These are phyloP conservation scores for Anaspis maculata DNA, from an alignment of 2,888 invertebrate species.

Conservation along the genomic window DNA sequence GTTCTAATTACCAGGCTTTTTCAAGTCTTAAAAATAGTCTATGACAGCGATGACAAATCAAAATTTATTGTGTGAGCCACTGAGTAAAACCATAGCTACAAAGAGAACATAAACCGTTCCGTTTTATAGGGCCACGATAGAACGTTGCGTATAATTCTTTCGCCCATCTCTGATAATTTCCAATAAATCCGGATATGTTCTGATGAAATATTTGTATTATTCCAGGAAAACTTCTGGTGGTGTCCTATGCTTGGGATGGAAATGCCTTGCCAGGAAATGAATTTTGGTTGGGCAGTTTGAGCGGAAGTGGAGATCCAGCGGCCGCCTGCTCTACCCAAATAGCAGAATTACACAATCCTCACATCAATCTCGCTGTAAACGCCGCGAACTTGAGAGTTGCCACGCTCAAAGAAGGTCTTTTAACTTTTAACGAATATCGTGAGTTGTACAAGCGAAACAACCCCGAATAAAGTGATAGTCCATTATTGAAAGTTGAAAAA, in stretches of 20 bases:
- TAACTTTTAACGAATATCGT: constrained; percentile 18
- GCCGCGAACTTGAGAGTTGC: constrained; percentile 48
- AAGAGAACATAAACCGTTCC: too few species aligned
- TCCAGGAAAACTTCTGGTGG: constrained; percentile 20
- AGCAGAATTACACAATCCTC: constrained; percentile 52
- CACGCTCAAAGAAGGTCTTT: constrained; percentile 27
- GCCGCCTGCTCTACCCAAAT: constrained; percentile 54
- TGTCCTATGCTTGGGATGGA: constrained; percentile 54
- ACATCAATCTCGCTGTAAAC: constrained; percentile 46
- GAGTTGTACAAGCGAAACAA: too few species aligned
- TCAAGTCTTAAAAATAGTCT: too few species aligned
- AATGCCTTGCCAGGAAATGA: constrained; percentile 67
- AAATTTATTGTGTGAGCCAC: too few species aligned
- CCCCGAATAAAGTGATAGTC: too few species aligned
- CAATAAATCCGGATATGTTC: neutral
- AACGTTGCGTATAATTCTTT: too few species aligned
- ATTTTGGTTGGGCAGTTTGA: constrained; percentile 53
- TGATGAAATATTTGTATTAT: neutral
- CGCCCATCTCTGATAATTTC: constrained; percentile 1
- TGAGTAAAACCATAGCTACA: too few species aligned
- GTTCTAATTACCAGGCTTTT: too few species aligned
- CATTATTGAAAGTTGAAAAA: too few species aligned
- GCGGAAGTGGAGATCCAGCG: constrained; percentile 52
- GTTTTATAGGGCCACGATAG: too few species aligned
- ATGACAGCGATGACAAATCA: too few species aligned